These are phyloP conservation scores for Dolomedes plantarius DNA, from an alignment of 2,888 invertebrate species.

Conservation along the genomic window DNA sequence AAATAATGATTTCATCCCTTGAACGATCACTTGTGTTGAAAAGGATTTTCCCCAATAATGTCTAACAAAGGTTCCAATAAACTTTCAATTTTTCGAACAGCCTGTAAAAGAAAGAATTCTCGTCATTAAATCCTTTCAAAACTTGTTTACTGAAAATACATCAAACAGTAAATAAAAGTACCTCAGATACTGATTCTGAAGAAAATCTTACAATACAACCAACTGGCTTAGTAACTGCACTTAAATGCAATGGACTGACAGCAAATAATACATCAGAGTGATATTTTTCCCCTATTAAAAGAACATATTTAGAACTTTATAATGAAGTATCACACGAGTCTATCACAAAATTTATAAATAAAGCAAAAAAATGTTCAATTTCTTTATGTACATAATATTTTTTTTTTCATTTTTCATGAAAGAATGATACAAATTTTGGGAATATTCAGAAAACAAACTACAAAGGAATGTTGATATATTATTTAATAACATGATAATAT, in stretches of 20 bases:
- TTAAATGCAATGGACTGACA: constrained; percentile 33
- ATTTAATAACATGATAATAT: too few relatives aligned
- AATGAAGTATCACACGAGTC: too few relatives aligned
- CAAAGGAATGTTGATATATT: too few relatives aligned
- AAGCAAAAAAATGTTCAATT: too few relatives aligned
- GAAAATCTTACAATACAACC: constrained; percentile 55
- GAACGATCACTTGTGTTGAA: constrained; percentile 33
- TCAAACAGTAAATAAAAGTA: background rate
- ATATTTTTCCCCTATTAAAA: constrained; percentile 43
- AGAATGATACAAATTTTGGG: too few relatives aligned
- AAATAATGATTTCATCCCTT: too few relatives aligned
- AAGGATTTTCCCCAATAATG: constrained; percentile 49
- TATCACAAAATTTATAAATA: too few relatives aligned
- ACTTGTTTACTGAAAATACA: background rate
- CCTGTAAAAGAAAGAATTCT: constrained; percentile 17
- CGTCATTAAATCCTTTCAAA: too few relatives aligned
- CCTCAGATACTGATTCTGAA: constrained; percentile 22
- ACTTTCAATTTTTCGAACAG: constrained; percentile 33
- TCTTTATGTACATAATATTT: too few relatives aligned
- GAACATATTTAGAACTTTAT: too few relatives aligned
- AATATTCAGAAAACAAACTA: too few relatives aligned
- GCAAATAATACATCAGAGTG: constrained; percentile 22
- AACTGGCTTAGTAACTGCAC: background rate
- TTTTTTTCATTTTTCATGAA: too few relatives aligned
- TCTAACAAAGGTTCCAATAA: constrained; percentile 33